These are phyloP conservation scores for Drosophila hamatofila DNA, from an alignment of 2,888 invertebrate species.

Conservation along the genomic window DNA sequence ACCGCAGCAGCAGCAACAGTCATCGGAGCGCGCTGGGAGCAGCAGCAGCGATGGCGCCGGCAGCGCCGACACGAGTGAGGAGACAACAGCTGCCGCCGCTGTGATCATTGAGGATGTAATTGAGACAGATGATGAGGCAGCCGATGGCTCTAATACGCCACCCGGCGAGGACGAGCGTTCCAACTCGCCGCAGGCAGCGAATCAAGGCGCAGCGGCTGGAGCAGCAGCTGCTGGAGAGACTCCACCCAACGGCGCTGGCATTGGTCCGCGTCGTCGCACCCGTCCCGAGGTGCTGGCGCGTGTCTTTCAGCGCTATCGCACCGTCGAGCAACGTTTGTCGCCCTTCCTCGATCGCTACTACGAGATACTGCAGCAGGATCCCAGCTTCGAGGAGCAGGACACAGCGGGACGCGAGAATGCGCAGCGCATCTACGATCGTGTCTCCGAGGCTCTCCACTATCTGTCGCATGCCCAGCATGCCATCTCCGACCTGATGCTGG, in stretches of 20 bases:
- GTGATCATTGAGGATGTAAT: constrained; percentile 79
- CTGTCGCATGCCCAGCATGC: constrained; percentile 95
- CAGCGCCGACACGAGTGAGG: constrained; percentile 50
- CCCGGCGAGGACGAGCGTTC: constrained; percentile 35
- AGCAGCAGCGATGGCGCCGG: constrained; percentile 23
- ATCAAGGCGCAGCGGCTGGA: constrained; percentile 1
- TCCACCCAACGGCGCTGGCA: constrained; percentile 29
- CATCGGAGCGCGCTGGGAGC: constrained; percentile 2
- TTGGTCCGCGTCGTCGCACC: constrained; percentile 80
- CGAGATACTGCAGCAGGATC: constrained; percentile 88
- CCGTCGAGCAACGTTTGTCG: constrained; percentile 86
- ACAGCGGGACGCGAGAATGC: constrained; percentile 86
- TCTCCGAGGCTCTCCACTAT: constrained; percentile 93
- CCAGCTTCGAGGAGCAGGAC: constrained; percentile 85
- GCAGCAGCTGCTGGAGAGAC: constrained; percentile 6
- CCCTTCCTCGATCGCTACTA: constrained; percentile 89
- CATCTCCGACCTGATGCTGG: constrained; percentile 93
- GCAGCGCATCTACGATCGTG: constrained; percentile 90
- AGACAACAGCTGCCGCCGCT: constrained; percentile 60
- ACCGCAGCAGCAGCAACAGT: constrained; percentile 31
- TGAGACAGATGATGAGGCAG: constrained; percentile 70
- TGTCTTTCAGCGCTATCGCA: constrained; percentile 83
- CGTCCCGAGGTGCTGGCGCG: constrained; percentile 83
- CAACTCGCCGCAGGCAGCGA: constrained; percentile 33
- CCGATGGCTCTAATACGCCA: constrained; percentile 34